A percentile compares a stretch with the other conserved stretches of the same genome.
phyloP scores from a whole-genome alignment of 2,113 vertebrate genomes.

The Dipodomys ordii region DNA sequence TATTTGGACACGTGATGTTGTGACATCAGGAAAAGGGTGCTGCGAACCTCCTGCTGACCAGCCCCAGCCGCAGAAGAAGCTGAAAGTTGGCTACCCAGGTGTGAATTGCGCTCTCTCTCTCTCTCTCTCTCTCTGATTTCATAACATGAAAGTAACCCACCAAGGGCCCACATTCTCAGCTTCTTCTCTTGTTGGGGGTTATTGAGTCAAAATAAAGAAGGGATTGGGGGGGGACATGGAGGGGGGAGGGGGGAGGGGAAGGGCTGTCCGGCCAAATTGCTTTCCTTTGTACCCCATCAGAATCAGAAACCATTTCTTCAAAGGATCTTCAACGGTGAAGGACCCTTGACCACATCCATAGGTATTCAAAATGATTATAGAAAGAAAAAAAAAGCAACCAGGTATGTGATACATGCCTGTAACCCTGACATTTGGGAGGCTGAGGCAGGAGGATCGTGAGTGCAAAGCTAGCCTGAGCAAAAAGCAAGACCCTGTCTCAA shows the following conservation, averaged over 20 bases:
- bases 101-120: slow-evolving; percentile 37
- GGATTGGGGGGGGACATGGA: slow-evolving; percentile 61
- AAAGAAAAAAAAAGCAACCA: background rate
- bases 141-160: slow-evolving; percentile 85
- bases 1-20: slow-evolving; percentile 70
- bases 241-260: too few species aligned
- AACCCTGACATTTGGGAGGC: background rate
- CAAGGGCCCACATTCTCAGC: slow-evolving; percentile 75
- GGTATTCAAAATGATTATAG: background rate
- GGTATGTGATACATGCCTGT: background rate
- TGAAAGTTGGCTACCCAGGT: slow-evolving; percentile 39
- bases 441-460: background rate
- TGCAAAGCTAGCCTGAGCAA: background rate
- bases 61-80: slow-evolving; percentile 2
- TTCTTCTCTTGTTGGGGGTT: slow-evolving; percentile 81
- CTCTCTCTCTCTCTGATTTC: slow-evolving; percentile 62
- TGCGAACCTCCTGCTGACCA: slow-evolving; percentile 48
- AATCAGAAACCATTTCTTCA: slow-evolving; percentile 72
- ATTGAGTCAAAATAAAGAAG: slow-evolving; percentile 84
- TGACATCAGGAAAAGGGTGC: slow-evolving; percentile 70
- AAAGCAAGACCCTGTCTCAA: background rate
- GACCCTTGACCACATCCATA: background rate
- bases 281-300: slow-evolving; percentile 12
- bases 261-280: slow-evolving; percentile 69
- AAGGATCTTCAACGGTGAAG: slow-evolving; percentile 46